These are phyloP conservation scores for Pollimyrus isidori DNA, from an alignment of 2,113 vertebrate genomes.

Conservation along the genomic window DNA sequence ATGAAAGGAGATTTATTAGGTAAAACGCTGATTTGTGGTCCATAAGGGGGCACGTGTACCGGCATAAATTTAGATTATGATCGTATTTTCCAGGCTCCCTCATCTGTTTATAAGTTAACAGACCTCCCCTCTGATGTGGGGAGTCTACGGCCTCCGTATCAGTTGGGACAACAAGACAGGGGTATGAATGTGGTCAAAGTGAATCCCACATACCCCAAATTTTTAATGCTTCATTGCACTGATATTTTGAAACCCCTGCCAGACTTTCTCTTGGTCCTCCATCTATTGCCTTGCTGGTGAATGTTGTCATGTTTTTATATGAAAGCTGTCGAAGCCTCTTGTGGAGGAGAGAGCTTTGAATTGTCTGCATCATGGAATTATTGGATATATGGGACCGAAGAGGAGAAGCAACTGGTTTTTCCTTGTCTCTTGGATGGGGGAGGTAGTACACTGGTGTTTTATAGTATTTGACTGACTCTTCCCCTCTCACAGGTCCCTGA, in stretches of 20 bases:
- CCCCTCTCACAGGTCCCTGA: slow-evolving; percentile 59
- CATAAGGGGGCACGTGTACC: not conserved
- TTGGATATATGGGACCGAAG: not conserved
- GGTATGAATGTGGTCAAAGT: not conserved
- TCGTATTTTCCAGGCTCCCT: not conserved
- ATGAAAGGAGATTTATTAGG: not conserved
- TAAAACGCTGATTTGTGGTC: not conserved
- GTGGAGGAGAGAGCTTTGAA: not conserved
- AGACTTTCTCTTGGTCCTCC: not conserved
- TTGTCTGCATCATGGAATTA: not conserved
- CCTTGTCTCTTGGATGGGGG: not conserved
- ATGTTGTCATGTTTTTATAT: not conserved
- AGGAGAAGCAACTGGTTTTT: not conserved
- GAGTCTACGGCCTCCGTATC: not conserved
- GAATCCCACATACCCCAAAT: not conserved
- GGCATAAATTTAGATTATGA: not conserved
- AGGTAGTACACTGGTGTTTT: not conserved
- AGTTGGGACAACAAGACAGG: not conserved
- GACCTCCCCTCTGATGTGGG: not conserved
- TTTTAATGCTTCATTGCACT: not conserved
- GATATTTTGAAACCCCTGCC: not conserved
- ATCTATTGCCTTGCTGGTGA: not conserved
- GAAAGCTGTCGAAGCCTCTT: not conserved
- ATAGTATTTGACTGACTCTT: not conserved
- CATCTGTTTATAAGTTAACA: not conserved